These are phyloP conservation scores for Bombus sibiricus DNA, from an alignment of 1,140 invertebrate species.

Conservation along the genomic window DNA sequence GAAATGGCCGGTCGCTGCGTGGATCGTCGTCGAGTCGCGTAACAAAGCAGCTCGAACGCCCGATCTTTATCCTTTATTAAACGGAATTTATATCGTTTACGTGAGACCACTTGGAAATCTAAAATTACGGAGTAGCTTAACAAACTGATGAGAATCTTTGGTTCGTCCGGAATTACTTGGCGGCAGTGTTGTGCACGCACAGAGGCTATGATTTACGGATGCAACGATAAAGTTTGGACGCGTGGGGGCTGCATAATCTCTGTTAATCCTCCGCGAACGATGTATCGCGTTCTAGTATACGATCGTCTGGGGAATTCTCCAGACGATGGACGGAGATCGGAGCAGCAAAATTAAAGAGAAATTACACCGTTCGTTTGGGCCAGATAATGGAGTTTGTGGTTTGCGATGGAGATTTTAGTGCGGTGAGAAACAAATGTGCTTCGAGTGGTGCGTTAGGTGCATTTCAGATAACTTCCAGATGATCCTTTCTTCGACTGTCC, in stretches of 20 bases:
- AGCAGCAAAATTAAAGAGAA: neutral
- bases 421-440: neutral
- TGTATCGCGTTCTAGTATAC: slow-evolving; percentile 3
- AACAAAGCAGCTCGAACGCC: neutral
- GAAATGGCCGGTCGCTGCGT: slow-evolving; percentile 7
- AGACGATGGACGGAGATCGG: neutral
- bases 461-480: too few species aligned
- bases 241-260: neutral
- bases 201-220: neutral
- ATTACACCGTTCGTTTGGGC: neutral
- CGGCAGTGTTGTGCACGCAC: neutral
- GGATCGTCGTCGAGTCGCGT: slow-evolving; percentile 20
- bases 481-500: too few species aligned
- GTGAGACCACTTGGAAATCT: neutral
- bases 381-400: neutral
- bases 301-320: slow-evolving; percentile 10
- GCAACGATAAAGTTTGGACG: slow-evolving; percentile 8
- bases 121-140: neutral
- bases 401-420: neutral
- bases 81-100: neutral
- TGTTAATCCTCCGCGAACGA: slow-evolving; percentile 2
- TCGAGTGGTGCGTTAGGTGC: too few species aligned
- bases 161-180: neutral
- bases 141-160: neutral
- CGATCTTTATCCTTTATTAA: slow-evolving; percentile 38